phyloP scores from a whole-genome alignment of 2,888 invertebrate genomes.

The Cylindroiulus punctatus region DNA sequence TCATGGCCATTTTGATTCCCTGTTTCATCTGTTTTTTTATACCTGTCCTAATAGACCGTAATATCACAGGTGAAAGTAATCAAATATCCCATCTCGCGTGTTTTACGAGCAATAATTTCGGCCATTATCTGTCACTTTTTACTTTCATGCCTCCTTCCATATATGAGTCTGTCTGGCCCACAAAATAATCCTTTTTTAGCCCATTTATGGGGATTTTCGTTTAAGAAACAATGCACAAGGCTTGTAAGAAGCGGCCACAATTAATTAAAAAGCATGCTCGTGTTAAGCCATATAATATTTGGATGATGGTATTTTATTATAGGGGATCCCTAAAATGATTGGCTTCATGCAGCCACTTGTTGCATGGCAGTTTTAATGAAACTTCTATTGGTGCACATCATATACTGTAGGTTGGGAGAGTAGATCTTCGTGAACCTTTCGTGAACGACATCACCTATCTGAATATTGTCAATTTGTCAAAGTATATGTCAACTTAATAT shows the following conservation, averaged over 20 bases:
- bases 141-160: neutral
- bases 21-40: conserved; percentile 15
- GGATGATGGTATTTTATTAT: neutral
- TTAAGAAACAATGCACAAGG: neutral
- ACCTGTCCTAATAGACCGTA: conserved; percentile 35
- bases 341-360: neutral
- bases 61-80: conserved; percentile 41
- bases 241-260: neutral
- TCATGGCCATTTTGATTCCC: conserved; percentile 21
- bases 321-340: neutral
- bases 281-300: conserved; percentile 12
- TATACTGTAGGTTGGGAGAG: no score
- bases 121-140: conserved; percentile 43
- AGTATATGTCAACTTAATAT: no score
- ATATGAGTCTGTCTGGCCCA: neutral
- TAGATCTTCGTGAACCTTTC: neutral
- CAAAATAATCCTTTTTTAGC: conserved; percentile 7
- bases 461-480: no score
- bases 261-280: neutral
- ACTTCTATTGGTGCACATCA: neutral
- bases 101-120: conserved; percentile 45
- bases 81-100: conserved; percentile 41
- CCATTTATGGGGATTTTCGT: neutral
- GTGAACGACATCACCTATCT: no score
- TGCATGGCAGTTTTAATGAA: neutral